Percentiles rank a stretch among this genome's conserved stretches.
phyloP scores from a whole-genome alignment of 1,140 invertebrate genomes.

The Archivesica marissinica region DNA sequence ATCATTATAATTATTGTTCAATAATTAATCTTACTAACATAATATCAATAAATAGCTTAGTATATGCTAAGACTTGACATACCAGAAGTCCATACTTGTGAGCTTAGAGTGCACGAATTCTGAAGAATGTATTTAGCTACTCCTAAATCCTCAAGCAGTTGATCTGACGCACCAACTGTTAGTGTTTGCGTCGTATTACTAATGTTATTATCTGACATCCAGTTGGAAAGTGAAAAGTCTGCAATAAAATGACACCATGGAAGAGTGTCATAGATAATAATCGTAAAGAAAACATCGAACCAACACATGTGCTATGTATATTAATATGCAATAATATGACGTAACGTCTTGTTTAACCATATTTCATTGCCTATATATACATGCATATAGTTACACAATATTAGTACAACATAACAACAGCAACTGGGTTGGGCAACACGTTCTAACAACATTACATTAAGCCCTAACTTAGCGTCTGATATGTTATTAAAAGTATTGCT shows the following conservation, averaged over 20 bases:
- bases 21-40: neutral
- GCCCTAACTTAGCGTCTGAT: too few relatives aligned
- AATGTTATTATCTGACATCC: neutral
- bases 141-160: neutral
- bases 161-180: neutral
- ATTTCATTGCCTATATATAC: neutral
- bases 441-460: too few relatives aligned
- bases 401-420: too few relatives aligned
- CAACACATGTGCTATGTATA: neutral
- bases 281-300: neutral
- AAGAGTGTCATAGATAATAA: neutral
- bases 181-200: neutral
- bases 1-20: neutral
- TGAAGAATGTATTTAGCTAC: neutral
- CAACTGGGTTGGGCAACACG: too few relatives aligned
- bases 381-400: too few relatives aligned
- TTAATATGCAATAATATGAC: neutral
- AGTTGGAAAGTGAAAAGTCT: slow-evolving; percentile 37
- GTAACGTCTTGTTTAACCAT: neutral
- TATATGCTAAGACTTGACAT: neutral
- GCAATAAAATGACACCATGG: neutral
- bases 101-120: neutral
- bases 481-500: too few relatives aligned
- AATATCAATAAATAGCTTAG: neutral
- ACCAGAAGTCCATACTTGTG: neutral